Base-by-base conservation (phyloP, 2,888 invertebrate genomes). In the Sinodicranocentrus sp. region DNA sequence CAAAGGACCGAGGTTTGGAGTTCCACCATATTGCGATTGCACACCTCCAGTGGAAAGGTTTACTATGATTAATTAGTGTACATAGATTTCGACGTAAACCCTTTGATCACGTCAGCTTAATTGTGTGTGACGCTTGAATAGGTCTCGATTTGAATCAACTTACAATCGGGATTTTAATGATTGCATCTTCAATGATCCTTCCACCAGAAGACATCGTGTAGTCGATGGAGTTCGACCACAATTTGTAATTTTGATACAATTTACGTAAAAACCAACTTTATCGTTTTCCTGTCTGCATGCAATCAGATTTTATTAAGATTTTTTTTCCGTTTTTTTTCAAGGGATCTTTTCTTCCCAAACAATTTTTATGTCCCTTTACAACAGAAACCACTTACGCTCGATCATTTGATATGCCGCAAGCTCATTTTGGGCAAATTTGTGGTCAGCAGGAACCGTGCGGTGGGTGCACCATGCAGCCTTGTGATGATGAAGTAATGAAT, bases 371-470 rank as follows among this genome's bases (percentile, higher is more conserved):
- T 72, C 88, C 88, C 33, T 86, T 89, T 59, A 85, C 87, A 1
- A 89, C 83, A 1, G 87, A 89, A 15, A 86, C 88, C 13, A 89
- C 88, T 1, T 89, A 89, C 28, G 19, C 88, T 0, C 54, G 86
- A 43, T 84, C 89, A 0, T 89, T 85, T 65, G 89, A 89, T 70
- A 85, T 88, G 83, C 83, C 88, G 2, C 88, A 88, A 54, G 44
- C 76, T 8, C 86, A 86, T 44, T 86, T 82, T 43, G 61, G 72
- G 2, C 82, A 76, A 33, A 54, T 87, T 26, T 88, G 88, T 67
- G 80, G 85, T 39, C 85, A 85, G 33, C 84, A 88, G 10, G 84
- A 75, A 6, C 80, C 86, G 8, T 84, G 86, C 19, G 84, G 87
- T n/a, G 87, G 88, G 13, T 82, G 76, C 68, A n/a, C 59, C 13